Conservation (phyloP, 2,113 vertebrate genomes). For the Ictidomys tridecemlineatus region DNA sequence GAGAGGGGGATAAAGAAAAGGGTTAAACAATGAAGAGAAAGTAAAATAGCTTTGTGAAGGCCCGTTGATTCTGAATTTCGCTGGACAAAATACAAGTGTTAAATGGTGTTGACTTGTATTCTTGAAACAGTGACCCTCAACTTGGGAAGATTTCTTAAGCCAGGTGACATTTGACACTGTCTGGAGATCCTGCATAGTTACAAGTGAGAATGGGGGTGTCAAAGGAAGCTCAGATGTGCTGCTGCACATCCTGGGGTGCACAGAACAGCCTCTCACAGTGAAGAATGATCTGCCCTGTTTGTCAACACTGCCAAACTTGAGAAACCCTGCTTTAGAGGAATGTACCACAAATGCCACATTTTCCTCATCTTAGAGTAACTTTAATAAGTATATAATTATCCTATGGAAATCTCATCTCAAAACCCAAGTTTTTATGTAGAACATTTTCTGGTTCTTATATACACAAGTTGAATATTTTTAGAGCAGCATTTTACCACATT, state of each 20-base stretch:
- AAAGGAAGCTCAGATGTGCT: background rate
- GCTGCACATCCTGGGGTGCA: too few relatives aligned
- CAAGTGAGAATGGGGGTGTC: background rate
- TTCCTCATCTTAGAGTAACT: slow-evolving; percentile 43
- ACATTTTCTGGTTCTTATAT: background rate
- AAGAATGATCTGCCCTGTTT: background rate
- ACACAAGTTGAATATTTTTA: background rate
- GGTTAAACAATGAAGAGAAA: background rate
- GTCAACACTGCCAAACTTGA: background rate
- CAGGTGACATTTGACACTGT: background rate
- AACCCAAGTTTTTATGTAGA: background rate
- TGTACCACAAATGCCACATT: background rate
- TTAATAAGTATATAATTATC: background rate
- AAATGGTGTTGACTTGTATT: background rate
- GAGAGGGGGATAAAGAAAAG: background rate
- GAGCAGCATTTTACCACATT: background rate
- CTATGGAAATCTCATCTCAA: background rate
- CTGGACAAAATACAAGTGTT: background rate
- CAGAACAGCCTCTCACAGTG: background rate
- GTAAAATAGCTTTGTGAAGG: background rate
- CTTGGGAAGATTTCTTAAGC: background rate
- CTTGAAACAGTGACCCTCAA: background rate
- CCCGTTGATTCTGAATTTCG: background rate
- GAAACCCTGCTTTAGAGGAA: background rate
- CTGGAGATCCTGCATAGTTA: background rate